Percentiles rank a stretch among this genome's conserved stretches.
Conservation (phyloP, 2,888 invertebrate genomes). For the Caenorhabditis macrosperma region DNA sequence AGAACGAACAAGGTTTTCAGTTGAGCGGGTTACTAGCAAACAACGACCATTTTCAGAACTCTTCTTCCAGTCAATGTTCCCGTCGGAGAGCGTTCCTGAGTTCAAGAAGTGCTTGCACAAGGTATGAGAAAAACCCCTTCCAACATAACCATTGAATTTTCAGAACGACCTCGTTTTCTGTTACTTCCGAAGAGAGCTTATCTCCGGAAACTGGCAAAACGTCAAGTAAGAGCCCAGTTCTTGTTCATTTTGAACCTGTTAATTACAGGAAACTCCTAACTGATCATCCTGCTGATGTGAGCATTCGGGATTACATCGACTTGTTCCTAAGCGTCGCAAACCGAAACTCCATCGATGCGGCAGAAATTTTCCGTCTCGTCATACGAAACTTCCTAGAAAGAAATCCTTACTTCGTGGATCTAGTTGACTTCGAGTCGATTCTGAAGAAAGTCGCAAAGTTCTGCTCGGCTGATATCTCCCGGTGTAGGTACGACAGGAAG, state of each 20-base stretch:
- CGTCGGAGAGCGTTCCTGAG: not conserved
- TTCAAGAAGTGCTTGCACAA: conserved; percentile 20
- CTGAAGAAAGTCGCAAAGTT: not conserved
- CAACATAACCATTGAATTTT: not conserved
- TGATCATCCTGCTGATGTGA: not conserved
- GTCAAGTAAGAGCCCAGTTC: no score
- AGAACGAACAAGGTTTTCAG: conserved; percentile 22
- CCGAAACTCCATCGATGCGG: not conserved
- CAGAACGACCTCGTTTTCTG: conserved; percentile 32
- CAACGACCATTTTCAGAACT: conserved; percentile 44
- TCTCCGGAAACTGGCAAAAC: conserved; percentile 12
- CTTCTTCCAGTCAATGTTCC: conserved; percentile 10
- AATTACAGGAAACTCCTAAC: conserved; percentile 13
- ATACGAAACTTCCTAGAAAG: not conserved
- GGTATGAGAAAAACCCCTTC: not conserved
- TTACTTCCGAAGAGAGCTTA: conserved; percentile 25
- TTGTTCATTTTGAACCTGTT: not conserved
- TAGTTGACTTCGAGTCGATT: not conserved
- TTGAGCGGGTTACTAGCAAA: no score
- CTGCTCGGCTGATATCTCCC: not conserved
- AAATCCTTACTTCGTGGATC: conserved; percentile 20
- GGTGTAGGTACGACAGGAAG: not conserved
- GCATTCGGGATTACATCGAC: conserved; percentile 8
- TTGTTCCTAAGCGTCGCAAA: not conserved
- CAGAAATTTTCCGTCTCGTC: conserved; percentile 3